These are phyloP conservation scores for Ictidomys tridecemlineatus DNA, from an alignment of 2,113 vertebrate genomes.

Conservation along the genomic window DNA sequence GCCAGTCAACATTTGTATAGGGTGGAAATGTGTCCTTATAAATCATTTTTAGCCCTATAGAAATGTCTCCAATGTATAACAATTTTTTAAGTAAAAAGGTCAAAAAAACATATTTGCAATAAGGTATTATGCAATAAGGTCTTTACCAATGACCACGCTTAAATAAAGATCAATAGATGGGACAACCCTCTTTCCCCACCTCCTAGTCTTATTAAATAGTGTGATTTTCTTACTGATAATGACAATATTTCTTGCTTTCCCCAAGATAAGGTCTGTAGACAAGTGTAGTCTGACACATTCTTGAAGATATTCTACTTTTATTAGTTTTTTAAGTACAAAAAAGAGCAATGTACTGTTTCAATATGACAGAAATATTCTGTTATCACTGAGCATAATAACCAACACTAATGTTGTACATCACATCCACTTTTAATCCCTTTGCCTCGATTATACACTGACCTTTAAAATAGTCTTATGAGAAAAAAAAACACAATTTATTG, in stretches of 20 bases:
- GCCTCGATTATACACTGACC: background rate
- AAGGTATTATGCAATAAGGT: background rate
- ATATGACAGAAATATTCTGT: background rate
- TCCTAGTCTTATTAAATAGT: background rate
- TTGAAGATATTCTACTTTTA: background rate
- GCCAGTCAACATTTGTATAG: background rate
- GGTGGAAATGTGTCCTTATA: background rate
- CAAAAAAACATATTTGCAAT: background rate
- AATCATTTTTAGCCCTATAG: background rate
- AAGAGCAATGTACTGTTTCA: conserved; percentile 10
- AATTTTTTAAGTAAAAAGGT: background rate
- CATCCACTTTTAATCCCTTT: background rate
- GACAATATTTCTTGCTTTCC: background rate
- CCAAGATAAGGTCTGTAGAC: background rate
- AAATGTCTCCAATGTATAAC: background rate
- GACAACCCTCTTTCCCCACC: background rate
- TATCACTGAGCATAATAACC: background rate
- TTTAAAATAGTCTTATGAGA: background rate
- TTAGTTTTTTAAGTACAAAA: conserved; percentile 13
- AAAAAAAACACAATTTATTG: background rate
- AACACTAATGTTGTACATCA: background rate
- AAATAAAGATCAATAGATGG: background rate
- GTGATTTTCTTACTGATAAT: background rate
- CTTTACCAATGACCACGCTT: background rate
- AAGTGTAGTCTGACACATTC: background rate